Evolutionary conservation across 2,113 vertebrate genomes (phyloP).

Genomic region (Grammomys dolichurus): DNA sequence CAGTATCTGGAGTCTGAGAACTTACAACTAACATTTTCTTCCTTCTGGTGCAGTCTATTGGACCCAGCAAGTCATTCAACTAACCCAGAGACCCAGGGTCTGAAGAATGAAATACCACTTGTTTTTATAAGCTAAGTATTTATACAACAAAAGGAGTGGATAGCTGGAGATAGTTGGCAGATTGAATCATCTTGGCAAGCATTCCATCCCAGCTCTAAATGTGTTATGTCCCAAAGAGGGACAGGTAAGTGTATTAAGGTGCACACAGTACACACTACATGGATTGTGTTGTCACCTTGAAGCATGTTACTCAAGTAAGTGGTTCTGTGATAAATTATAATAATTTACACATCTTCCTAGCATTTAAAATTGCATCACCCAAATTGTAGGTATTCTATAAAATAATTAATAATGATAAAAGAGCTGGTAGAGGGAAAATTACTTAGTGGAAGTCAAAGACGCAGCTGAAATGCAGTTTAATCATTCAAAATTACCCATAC

Average conservation of each 20-base stretch:
- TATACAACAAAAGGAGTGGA: not conserved
- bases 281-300: not conserved
- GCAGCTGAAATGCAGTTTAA: not conserved
- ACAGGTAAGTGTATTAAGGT: not conserved
- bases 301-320: conserved; percentile 41
- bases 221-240: not conserved
- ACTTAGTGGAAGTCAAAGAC: conserved; percentile 37
- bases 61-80: not conserved
- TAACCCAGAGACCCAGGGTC: not conserved
- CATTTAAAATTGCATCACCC: not conserved
- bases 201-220: not conserved
- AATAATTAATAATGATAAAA: conserved; percentile 56
- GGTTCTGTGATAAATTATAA: conserved; percentile 39
- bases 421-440: not conserved
- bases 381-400: conserved; percentile 33
- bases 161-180: not conserved
- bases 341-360: conserved; percentile 33
- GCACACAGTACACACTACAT: not conserved
- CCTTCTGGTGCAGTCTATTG: not conserved
- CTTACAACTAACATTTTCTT: not conserved
- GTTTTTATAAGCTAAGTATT: not conserved
- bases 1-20: not conserved
- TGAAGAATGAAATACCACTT: not conserved
- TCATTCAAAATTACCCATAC: not conserved
- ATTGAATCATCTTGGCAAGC: not conserved